Base-by-base conservation (phyloP, 2,888 invertebrate genomes). In the Dascillus cervinus region DNA sequence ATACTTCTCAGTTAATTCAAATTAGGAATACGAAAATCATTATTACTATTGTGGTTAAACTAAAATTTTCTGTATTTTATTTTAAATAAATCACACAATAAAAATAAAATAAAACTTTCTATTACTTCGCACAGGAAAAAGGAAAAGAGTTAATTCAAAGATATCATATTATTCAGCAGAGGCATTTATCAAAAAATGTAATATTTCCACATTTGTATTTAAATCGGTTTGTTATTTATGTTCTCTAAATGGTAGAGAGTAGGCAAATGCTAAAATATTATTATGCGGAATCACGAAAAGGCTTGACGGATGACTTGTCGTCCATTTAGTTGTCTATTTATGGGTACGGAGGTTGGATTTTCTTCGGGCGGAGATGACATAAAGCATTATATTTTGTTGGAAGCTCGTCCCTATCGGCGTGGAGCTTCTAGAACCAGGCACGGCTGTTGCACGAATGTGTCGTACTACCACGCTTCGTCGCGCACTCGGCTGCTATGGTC, bases 251-350 rank as follows among this genome's bases (percentile, higher is more conserved):
- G 43, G 44, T 41, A n/a, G n/a, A n/a, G n/a, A n/a, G n/a, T n/a
- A 36, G 36, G 37, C 32, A 45, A 43, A 43, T 39, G 31, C 41
- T 46, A 45, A 47, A 41, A 41, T 45, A 47, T 47, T 46, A 44
- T 45, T 29, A 30, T 23, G 36, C 24, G 13, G 33, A 40, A 43
- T 43, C 44, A 39, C 48, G 46, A 48, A 45, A 40, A 31, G 42
- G 29, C 36, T 34, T 46, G 48, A 46, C 47, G 37, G 46, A 47
- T 47, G 32, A 37, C 42, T 44, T 40, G 41, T 47, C 47, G 46
- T 47, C 44, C 43, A 43, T 47, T 46, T 41, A 29, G 19, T 29
- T 40, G 44, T 41, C 38, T 48, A 46, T 48, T 48, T 48, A 48
- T 39, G 44, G 31, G 32, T 19, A 19, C 20, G 29, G 23, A 35